Conservation (phyloP, 2,797 vertebrate genomes). For the Lagorchestes hirsutus region DNA sequence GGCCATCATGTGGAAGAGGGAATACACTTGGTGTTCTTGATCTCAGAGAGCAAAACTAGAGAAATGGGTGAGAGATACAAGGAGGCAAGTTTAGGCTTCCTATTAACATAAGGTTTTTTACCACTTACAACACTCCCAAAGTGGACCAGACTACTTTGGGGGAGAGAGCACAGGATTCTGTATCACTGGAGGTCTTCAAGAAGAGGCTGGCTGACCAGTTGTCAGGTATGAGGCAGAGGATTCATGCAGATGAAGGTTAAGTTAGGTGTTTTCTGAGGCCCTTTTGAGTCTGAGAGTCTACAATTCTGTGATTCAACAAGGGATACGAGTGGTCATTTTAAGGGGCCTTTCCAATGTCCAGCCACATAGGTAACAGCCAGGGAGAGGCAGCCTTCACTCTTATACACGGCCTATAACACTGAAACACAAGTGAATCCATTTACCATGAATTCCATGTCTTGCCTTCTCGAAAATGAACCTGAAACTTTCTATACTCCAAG, state of each 20-base stretch:
- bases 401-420: background rate
- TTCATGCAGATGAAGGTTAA: background rate
- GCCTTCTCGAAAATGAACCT: background rate
- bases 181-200: background rate
- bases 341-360: background rate
- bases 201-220: background rate
- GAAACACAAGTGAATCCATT: background rate
- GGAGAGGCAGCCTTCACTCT: background rate
- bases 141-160: background rate
- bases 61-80: background rate
- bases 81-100: background rate
- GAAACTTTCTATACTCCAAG: background rate
- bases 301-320: background rate
- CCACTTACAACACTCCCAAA: background rate
- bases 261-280: background rate
- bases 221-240: background rate
- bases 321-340: background rate
- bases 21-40: background rate
- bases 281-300: background rate
- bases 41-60: too few relatives aligned
- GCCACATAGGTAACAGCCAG: background rate
- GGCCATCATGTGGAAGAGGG: background rate
- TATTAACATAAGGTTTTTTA: background rate
- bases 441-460: fast-evolving
- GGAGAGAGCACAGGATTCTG: background rate